A percentile compares a stretch with the other conserved stretches of the same genome.
phyloP scores from a whole-genome alignment of 2,113 vertebrate genomes.

The Ardeotis arabs region DNA sequence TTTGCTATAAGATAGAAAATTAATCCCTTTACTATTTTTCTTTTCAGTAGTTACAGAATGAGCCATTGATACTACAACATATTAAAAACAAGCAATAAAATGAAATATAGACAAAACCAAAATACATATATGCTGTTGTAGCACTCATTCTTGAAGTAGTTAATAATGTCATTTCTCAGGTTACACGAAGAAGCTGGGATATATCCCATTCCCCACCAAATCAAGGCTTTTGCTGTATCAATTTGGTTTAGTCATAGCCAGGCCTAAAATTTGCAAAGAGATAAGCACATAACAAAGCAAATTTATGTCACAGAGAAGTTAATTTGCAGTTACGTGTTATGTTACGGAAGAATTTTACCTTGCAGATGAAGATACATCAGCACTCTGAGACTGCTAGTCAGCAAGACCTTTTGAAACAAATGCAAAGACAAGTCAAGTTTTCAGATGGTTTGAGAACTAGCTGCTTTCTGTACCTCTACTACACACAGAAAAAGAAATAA shows the following conservation, averaged over 20 bases:
- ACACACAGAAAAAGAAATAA: background rate
- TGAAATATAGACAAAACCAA: background rate
- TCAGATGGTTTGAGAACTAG: background rate
- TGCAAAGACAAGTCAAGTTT: background rate
- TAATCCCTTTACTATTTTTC: background rate
- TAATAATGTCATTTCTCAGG: background rate
- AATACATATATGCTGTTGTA: background rate
- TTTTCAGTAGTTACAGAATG: background rate
- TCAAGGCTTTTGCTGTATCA: background rate
- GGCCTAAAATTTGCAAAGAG: background rate
- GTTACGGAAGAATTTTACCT: background rate
- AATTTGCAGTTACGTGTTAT: background rate
- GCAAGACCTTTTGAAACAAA: background rate
- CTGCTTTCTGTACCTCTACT: background rate
- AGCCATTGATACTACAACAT: background rate
- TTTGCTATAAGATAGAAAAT: background rate
- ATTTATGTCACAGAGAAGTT: background rate
- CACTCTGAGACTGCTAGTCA: background rate
- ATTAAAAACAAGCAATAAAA: background rate
- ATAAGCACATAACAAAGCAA: background rate
- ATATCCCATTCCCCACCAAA: background rate
- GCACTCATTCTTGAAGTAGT: background rate
- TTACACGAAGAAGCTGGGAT: background rate
- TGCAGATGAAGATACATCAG: background rate
- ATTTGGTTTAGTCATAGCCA: background rate